phyloP scores from a whole-genome alignment of 2,888 invertebrate species.

The Coenonympha glycerion region DNA sequence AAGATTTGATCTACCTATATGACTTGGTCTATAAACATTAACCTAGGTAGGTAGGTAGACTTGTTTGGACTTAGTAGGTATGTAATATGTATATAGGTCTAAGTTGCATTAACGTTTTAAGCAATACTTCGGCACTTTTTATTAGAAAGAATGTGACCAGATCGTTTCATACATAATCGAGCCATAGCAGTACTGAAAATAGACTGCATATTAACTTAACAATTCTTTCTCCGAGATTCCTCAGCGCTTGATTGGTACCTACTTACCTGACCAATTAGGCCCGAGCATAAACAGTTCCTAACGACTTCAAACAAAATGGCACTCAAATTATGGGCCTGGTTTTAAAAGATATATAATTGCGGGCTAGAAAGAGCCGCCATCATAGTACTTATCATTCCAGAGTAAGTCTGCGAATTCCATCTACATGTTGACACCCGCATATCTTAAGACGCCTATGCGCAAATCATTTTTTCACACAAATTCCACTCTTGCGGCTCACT shows the following conservation, averaged over 20 bases:
- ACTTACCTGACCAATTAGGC: slow-evolving; percentile 26
- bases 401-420: slow-evolving; percentile 30
- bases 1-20: too few species aligned
- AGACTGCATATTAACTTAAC: slow-evolving; percentile 15
- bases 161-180: neutral
- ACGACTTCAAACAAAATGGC: slow-evolving; percentile 30
- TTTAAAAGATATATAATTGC: slow-evolving; percentile 33
- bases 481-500: slow-evolving; percentile 31
- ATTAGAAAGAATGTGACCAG: neutral
- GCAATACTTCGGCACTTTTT: neutral
- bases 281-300: slow-evolving; percentile 27
- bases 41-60: too few species aligned
- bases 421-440: slow-evolving; percentile 34
- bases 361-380: slow-evolving; percentile 34
- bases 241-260: slow-evolving; percentile 23
- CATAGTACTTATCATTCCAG: slow-evolving; percentile 33
- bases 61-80: too few species aligned
- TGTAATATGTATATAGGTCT: too few species aligned
- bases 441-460: slow-evolving; percentile 31
- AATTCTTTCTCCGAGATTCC: slow-evolving; percentile 22
- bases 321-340: slow-evolving; percentile 28
- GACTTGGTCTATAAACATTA: too few species aligned
- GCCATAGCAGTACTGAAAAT: slow-evolving; percentile 10
- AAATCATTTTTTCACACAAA: slow-evolving; percentile 47
- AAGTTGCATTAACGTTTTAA: too few species aligned